Evolutionary conservation across 2,888 invertebrate genomes (phyloP), one percentile per base, ranked within the genome.

Genomic region (Tenthredo notha): DNA sequence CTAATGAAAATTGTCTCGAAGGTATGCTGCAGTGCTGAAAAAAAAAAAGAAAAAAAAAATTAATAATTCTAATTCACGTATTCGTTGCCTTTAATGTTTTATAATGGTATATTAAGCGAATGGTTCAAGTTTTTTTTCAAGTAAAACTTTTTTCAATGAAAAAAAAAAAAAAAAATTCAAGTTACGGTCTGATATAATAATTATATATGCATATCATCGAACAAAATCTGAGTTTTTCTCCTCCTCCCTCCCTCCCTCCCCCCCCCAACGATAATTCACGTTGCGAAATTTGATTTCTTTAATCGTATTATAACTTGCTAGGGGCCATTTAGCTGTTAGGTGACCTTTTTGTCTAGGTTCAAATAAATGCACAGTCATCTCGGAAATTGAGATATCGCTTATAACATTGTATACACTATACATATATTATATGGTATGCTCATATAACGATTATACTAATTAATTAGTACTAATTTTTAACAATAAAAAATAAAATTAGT

Each of bases 271-370:
- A 37, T 43, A 70, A 54, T 82, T 47, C 54, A 29, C 65, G 74
- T 78, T 47, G 83, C n/a, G 10, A 58, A 70, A 54, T 80, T 85
- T 43, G 9, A 50, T 65, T 77, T 58, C 33, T 43, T 72, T 82
- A 43, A 70, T 82, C 61, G 80, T 82, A 85, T 67, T 78, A 67
- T 85, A 82, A 80, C 85, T 82, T 82, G 58, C 82, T 85, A 85
- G 85, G 85, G 85, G 85, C 85, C 85, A 85, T 85, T 85, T 85
- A 85, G 85, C 82, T 85, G 40, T 70, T 85, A 85, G 83, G 83
- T 67, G 67, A 83, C 54, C 47, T 83, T 83, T 80, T 33, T 65
- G n/a, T 58, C 65, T 83, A 83, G 82, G 85, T 85, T 85, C 80
- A 47, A 80, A 70, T 54, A 58, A 80, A 82, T 54, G 85, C 85